Conservation (phyloP, 1,140 invertebrate species). For the Leptopilina boulardi region DNA sequence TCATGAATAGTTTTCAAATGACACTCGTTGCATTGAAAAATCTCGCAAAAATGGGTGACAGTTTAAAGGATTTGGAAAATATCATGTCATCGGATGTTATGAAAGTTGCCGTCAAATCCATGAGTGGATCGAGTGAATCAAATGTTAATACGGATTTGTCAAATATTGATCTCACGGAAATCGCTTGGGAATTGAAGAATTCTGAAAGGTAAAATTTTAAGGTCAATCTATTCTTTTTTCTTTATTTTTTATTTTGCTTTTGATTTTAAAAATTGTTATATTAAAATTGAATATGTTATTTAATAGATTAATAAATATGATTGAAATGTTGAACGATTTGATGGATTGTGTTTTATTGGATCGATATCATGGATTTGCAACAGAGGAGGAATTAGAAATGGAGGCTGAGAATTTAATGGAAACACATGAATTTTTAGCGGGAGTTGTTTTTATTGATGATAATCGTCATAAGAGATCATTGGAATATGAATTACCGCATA, state of each 20-base stretch:
- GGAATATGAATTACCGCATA: slow-evolving; percentile 60
- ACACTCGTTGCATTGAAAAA: slow-evolving; percentile 73
- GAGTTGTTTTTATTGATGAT: slow-evolving; percentile 74
- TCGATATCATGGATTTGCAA: slow-evolving; percentile 76
- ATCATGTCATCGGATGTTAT: slow-evolving; percentile 71
- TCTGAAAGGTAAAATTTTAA: slow-evolving; percentile 52
- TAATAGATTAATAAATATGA: slow-evolving; percentile 61
- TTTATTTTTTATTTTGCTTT: neutral
- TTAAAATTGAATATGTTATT: too few species aligned
- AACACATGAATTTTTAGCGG: slow-evolving; percentile 78
- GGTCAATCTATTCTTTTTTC: neutral
- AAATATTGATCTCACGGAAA: slow-evolving; percentile 63
- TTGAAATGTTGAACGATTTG: slow-evolving; percentile 73
- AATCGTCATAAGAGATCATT: slow-evolving; percentile 52
- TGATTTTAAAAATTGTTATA: too few species aligned
- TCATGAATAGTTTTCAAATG: slow-evolving; percentile 74
- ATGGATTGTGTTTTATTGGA: slow-evolving; percentile 79
- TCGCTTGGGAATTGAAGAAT: slow-evolving; percentile 65
- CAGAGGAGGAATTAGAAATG: slow-evolving; percentile 74
- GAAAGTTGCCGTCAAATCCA: slow-evolving; percentile 67
- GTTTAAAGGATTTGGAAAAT: slow-evolving; percentile 71
- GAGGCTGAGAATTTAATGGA: slow-evolving; percentile 76
- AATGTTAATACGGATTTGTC: slow-evolving; percentile 62
- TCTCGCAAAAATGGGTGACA: slow-evolving; percentile 73
- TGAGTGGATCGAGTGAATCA: slow-evolving; percentile 59